Base-by-base conservation (phyloP, 2,113 vertebrate genomes). In the Panthera leo region DNA sequence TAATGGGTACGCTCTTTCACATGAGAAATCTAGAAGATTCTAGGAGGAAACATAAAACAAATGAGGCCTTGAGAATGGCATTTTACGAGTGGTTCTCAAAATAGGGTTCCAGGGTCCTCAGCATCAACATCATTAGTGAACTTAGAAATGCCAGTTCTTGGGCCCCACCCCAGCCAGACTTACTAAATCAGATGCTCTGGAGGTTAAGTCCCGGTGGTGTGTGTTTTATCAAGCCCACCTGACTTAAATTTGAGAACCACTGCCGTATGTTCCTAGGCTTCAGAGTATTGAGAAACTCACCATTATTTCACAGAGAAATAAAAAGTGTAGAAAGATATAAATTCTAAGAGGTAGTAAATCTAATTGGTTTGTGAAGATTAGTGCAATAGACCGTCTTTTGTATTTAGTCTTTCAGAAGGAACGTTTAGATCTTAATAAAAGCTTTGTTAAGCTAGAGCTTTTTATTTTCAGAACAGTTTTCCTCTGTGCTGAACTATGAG, bases 401-500 rank as follows among this genome's bases (percentile, higher is more conserved):
- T 89, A 71, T 94, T 73, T 97, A 42, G 3, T 92, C 65, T 95
- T 92, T 94, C 55, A 90, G 68, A 94, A 79, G 18, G 70, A 91
- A 75, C 8, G 5, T 61, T 97, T 95, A 96, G 76, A 95, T 96
- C 85, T 94, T 92, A 85, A 27, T 87, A 84, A 92, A 95, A 65
- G 63, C 97, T 97, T 98, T 97, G 95, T 94, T 94, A 92, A 86
- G 34, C 45, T 14, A 67, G 68, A 95, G n/a, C 68, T 88, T 95
- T 97, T 93, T 48, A 92, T 96, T 95, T 94, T 93, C 45, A 53
- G 90, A 96, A 96, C n/a, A 79, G n/a, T 78, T 97, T 93, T 91
- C 71, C 29, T 92, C 76, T 83, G 29, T 83, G 29, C 48, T 94
- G 92, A 97, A 94, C 85, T 96, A 65, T 34, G 67, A 95, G 68